A percentile compares a stretch with the other conserved stretches of the same genome.
Evolutionary conservation across 1,140 invertebrate genomes (phyloP).

Genomic region (Bombus sylvicola): DNA sequence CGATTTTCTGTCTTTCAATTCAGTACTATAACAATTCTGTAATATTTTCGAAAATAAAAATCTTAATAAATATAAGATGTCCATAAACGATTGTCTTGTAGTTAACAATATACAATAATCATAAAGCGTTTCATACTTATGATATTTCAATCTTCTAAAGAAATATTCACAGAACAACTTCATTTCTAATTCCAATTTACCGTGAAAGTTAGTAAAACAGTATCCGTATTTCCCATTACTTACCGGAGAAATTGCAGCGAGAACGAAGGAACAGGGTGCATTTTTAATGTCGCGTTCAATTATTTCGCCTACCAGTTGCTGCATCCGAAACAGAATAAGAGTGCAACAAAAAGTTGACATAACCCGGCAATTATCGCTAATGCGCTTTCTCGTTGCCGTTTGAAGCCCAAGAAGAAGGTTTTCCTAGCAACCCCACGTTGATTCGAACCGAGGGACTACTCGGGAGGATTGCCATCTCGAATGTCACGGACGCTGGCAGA

Average conservation of each 20-base stretch:
- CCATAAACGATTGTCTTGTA: no score
- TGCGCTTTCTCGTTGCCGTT: conserved; percentile 61
- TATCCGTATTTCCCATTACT: not conserved
- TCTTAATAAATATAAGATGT: not conserved
- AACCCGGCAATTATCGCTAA: conserved; percentile 64
- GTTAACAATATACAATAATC: no score
- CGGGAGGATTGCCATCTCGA: conserved; percentile 63
- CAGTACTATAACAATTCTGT: no score
- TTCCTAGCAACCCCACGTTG: conserved; percentile 35
- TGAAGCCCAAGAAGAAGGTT: conserved; percentile 59
- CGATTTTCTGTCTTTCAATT: no score
- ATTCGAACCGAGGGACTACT: conserved; percentile 59
- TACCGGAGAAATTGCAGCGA: not conserved
- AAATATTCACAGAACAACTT: not conserved
- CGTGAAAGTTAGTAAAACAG: not conserved
- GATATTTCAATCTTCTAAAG: not conserved
- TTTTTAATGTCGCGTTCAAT: conserved; percentile 58
- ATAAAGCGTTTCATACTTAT: no score
- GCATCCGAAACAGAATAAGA: conserved; percentile 35
- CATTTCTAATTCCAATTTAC: not conserved
- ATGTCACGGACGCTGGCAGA: conserved; percentile 54
- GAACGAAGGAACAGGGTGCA: not conserved
- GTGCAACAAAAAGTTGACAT: conserved; percentile 44
- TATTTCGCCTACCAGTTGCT: conserved; percentile 29
- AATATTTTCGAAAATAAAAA: not conserved